phyloP scores from a whole-genome alignment of 2,797 vertebrate genomes.

The Sciurus vulgaris region DNA sequence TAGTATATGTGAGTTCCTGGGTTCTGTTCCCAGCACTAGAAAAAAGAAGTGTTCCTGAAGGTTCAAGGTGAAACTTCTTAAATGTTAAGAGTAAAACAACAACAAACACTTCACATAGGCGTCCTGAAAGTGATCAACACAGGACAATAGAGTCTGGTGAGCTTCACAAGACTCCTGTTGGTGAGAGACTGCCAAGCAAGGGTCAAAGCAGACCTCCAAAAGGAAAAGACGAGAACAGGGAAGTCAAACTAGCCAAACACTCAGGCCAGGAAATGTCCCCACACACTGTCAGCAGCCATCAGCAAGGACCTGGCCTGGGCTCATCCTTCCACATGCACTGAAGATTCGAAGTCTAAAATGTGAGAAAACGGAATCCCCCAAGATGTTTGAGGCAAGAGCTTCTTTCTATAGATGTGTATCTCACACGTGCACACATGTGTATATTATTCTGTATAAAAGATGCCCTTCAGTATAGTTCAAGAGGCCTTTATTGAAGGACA shows the following conservation, averaged over 20 bases:
- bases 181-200: conserved; percentile 49
- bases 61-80: not conserved
- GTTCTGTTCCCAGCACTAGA: too few relatives aligned
- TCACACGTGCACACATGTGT: conserved; percentile 72
- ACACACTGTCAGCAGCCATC: not conserved
- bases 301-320: not conserved
- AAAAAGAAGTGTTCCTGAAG: conserved; percentile 38
- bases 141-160: conserved; percentile 39
- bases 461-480: conserved; percentile 83
- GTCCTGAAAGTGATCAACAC: not conserved
- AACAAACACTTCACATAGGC: not conserved
- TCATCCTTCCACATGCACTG: not conserved
- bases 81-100: not conserved
- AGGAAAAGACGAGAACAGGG: not conserved
- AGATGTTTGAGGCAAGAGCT: conserved; percentile 64
- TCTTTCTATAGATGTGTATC: conserved; percentile 80
- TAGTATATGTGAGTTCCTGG: too few relatives aligned
- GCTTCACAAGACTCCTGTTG: conserved; percentile 17
- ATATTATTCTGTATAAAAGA: conserved; percentile 83
- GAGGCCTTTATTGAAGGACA: conserved; percentile 84
- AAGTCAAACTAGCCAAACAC: not conserved
- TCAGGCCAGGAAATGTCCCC: not conserved
- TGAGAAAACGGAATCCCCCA: conserved; percentile 53
- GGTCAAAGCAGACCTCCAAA: conserved; percentile 25
- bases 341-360: conserved; percentile 49